Conservation (phyloP, 2,113 vertebrate species). For the Pteruthius melanotis region DNA sequence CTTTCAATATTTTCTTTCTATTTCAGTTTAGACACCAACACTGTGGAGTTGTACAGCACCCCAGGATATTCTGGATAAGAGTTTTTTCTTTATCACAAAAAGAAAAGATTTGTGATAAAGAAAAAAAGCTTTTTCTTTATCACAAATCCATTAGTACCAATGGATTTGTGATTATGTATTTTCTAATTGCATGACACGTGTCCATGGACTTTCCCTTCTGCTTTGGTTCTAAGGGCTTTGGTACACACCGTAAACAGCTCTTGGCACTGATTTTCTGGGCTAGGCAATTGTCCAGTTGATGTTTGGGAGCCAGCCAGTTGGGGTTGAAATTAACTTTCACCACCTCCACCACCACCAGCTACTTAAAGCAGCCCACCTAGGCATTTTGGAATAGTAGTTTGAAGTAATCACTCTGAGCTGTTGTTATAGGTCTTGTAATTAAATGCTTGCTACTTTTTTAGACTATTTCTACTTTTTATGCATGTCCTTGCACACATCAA, state of each 20-base stretch:
- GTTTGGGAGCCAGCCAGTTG: neutral
- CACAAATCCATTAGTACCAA: no score
- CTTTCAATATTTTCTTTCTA: neutral
- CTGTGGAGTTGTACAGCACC: neutral
- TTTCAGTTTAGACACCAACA: neutral
- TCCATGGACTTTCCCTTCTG: neutral
- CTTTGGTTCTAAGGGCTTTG: neutral
- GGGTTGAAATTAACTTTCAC: neutral
- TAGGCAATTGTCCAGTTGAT: neutral
- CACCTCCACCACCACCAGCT: neutral
- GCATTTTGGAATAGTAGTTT: neutral
- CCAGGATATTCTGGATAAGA: neutral
- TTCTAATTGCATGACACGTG: neutral
- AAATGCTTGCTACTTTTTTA: neutral
- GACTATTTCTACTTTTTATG: neutral
- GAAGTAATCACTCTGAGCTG: neutral
- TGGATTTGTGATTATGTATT: neutral
- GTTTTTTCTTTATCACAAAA: neutral
- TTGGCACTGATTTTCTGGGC: neutral
- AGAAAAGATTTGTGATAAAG: no score
- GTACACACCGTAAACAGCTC: neutral
- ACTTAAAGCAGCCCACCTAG: neutral
- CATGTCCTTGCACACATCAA: neutral
- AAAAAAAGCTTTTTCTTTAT: no score
- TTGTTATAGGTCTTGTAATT: neutral